Base-by-base conservation (phyloP, 1,140 invertebrate species). In the Drosophila murphyi region DNA sequence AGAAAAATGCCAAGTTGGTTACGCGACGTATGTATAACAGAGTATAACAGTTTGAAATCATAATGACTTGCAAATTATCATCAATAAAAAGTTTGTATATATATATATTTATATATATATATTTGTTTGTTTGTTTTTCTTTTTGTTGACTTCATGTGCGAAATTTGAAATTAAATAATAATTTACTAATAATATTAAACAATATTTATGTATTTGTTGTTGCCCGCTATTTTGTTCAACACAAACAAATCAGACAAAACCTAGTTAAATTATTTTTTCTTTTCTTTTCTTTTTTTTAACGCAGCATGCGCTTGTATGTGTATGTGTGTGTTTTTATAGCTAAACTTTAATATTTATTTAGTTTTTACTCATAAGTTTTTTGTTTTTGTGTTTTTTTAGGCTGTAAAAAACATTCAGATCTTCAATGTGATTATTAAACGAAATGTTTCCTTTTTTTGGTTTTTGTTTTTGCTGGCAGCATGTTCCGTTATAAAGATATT, bases 341-440 rank as follows among this genome's bases (percentile, higher is more conserved):
- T 75, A 59, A 55, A 57, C 37, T 67, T 70, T 75, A 72, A 57
- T 81, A 62, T 72, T 72, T 70, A 62, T 87, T 80, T 45, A 39
- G 39, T 54, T 61, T 67, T 50, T 78, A 51, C 57, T 68, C 52
- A 57, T 48, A 62, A 39, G 52, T 82, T 61, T 62, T 69, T 50
- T 41, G 39, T 61, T 62, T 62, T 72, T 51, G 32, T 56, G 68
- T 65, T 72, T 77, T 65, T 62, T 74, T 47, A 37, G 52, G 68
- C 67, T 67, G 70, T 88, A 72, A 79, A 82, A 87, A 87, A 89
- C 85, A 88, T 83, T 88, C 80, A 88, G 83, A 88, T 85, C 64
- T 89, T 64, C 61, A 77, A 78, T 85, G 20, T 20, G 78, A 79
- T 74, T 88, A 80, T 72, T 56, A 74, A 77, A 78, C 69, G 43